Evolutionary conservation across 2,113 vertebrate species (phyloP).

Genomic region (Sigmodon hispidus): DNA sequence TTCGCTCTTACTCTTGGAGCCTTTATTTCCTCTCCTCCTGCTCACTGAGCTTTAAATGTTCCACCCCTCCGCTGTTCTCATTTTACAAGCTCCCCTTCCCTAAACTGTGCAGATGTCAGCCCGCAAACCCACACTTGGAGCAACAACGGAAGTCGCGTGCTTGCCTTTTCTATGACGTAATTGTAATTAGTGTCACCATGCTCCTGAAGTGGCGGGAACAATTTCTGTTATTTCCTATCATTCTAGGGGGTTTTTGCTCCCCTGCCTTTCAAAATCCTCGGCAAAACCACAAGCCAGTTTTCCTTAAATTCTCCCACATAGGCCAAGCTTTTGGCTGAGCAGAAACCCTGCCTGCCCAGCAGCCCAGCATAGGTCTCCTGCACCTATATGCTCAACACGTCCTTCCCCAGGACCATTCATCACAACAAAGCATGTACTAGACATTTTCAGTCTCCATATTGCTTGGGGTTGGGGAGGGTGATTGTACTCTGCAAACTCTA

Average conservation of each 20-base stretch:
- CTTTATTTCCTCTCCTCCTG: neutral
- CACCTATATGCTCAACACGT: rapidly evolving
- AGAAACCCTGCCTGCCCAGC: rapidly evolving
- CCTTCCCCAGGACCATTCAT: neutral
- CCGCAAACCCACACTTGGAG: neutral
- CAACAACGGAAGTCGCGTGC: neutral
- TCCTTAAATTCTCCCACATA: neutral
- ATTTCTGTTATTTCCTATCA: neutral
- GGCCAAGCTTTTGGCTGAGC: neutral
- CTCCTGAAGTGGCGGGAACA: neutral
- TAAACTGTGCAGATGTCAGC: neutral
- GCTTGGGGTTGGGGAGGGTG: neutral
- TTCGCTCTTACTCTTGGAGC: neutral
- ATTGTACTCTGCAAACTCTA: neutral
- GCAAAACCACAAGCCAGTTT: neutral
- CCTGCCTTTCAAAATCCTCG: neutral
- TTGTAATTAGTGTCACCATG: neutral
- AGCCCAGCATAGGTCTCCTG: neutral
- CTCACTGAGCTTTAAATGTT: slow-evolving; percentile 11
- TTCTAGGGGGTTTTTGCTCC: neutral
- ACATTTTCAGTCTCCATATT: neutral
- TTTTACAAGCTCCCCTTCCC: neutral
- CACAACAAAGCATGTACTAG: neutral
- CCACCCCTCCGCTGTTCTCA: neutral
- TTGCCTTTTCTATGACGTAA: slow-evolving; percentile 29